Evolutionary conservation across 2,113 vertebrate species (phyloP).

Genomic region (Pelvicachromis taeniatus): DNA sequence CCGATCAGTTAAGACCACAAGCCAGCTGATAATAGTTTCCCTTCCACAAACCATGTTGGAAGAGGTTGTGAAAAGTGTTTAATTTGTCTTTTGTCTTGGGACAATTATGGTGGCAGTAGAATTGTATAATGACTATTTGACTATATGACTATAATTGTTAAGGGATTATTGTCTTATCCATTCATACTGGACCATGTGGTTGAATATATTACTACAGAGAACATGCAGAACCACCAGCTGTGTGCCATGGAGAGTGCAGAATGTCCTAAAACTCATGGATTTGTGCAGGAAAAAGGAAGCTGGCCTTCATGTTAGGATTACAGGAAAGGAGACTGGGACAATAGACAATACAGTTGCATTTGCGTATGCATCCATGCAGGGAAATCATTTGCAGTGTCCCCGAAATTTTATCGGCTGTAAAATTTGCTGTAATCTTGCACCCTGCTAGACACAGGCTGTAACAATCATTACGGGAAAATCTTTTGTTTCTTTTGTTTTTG

Average conservation of each 20-base stretch:
- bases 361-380: background rate
- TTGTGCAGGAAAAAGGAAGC: background rate
- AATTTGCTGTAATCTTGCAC: background rate
- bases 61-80: background rate
- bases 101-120: background rate
- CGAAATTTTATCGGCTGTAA: fast-evolving
- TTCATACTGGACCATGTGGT: background rate
- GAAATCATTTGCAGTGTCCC: background rate
- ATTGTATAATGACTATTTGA: background rate
- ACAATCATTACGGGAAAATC: background rate
- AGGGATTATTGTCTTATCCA: background rate
- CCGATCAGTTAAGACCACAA: background rate
- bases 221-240: background rate
- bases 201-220: fast-evolving
- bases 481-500: fast-evolving
- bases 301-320: background rate
- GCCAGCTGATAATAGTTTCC: background rate
- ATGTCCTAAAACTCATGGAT: background rate
- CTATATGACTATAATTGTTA: background rate
- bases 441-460: background rate
- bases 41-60: background rate
- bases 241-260: background rate
- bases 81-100: background rate
- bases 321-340: background rate
- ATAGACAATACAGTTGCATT: background rate